Evolutionary conservation across 2,888 invertebrate species (phyloP).

Genomic region (Clostera curtula): DNA sequence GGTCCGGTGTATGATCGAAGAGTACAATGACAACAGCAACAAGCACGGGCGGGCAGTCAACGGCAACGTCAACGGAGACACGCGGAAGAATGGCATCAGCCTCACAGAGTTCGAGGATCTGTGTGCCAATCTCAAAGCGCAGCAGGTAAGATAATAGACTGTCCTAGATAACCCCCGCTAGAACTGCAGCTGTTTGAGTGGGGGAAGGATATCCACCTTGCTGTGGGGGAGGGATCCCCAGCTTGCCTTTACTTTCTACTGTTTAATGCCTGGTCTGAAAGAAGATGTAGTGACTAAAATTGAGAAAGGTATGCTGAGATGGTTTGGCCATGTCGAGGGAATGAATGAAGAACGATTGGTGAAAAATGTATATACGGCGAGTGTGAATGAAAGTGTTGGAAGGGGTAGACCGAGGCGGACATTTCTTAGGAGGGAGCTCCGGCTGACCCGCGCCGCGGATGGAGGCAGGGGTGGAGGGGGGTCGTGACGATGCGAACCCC

Average conservation of each 20-base stretch:
- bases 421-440: too few species aligned
- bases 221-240: too few species aligned
- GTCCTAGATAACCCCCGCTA: too few species aligned
- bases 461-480: conserved; percentile 1
- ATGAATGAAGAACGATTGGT: conserved; percentile 29
- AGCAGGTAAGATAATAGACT: conserved; percentile 73
- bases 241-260: too few species aligned
- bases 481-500: too few species aligned
- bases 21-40: conserved; percentile 74
- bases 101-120: conserved; percentile 93
- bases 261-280: too few species aligned
- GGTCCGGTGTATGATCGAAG: conserved; percentile 90
- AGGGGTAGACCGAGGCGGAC: too few species aligned
- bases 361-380: conserved; percentile 26
- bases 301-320: too few species aligned
- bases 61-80: conserved; percentile 73
- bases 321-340: conserved; percentile 27
- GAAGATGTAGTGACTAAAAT: too few species aligned
- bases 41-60: conserved; percentile 59
- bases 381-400: too few species aligned
- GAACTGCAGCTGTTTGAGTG: too few species aligned
- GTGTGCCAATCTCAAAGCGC: conserved; percentile 89
- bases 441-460: conserved; percentile 3
- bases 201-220: too few species aligned
- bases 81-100: conserved; percentile 85